phyloP scores from a whole-genome alignment of 2,113 vertebrate genomes.

The Nibea coibor region DNA sequence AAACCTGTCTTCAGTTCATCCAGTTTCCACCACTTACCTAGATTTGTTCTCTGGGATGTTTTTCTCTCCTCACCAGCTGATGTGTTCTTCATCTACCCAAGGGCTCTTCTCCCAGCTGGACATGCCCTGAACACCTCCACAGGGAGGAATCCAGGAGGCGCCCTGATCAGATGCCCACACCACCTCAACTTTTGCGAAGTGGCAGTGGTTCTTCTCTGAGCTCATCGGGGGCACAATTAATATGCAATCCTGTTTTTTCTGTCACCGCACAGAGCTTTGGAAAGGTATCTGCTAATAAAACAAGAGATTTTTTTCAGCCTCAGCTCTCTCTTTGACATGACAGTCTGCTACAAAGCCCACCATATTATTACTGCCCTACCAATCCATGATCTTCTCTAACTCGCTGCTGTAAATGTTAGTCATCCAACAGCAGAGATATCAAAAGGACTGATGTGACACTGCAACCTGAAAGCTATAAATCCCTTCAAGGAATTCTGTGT shows the following conservation, averaged over 20 bases:
- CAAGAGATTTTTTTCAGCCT: slow-evolving; percentile 26
- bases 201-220: slow-evolving; percentile 18
- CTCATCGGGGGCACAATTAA: neutral
- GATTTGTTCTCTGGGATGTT: neutral
- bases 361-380: neutral
- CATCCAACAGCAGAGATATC: slow-evolving; percentile 4
- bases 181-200: slow-evolving; percentile 8
- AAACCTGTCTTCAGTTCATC: neutral
- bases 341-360: slow-evolving; percentile 9
- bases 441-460: slow-evolving; percentile 3
- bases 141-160: neutral
- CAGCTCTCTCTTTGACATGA: slow-evolving; percentile 3
- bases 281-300: slow-evolving; percentile 3
- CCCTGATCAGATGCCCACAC: neutral
- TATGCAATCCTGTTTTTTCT: slow-evolving; percentile 1
- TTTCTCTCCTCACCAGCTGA: neutral
- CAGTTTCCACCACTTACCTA: slow-evolving; percentile 26
- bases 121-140: slow-evolving; percentile 14
- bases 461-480: slow-evolving; percentile 11
- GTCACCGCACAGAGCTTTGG: slow-evolving; percentile 9
- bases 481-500: slow-evolving; percentile 18
- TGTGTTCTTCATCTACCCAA: slow-evolving; percentile 1
- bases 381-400: neutral
- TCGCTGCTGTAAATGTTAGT: slow-evolving; percentile 8
- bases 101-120: slow-evolving; percentile 29